Evolutionary conservation across 2,888 invertebrate genomes (phyloP).

Genomic region (Ormia ochracea): DNA sequence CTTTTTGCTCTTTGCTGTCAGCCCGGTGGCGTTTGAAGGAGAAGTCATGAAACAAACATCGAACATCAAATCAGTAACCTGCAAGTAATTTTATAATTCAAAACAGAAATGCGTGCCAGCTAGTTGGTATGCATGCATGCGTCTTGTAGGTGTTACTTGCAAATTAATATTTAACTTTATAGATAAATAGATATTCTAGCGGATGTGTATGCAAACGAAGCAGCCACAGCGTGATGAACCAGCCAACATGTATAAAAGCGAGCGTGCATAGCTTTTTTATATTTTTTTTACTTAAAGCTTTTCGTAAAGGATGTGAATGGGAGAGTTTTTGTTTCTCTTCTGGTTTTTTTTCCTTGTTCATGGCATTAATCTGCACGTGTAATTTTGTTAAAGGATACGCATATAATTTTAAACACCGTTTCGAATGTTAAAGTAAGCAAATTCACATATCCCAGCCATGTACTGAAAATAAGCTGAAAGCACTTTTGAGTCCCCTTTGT

Average conservation of each 20-base stretch:
- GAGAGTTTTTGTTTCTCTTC: not conserved
- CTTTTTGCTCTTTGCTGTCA: too few species aligned
- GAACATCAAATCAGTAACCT: not conserved
- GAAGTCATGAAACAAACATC: not conserved
- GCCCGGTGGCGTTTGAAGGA: too few species aligned
- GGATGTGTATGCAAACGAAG: slow-evolving; percentile 27
- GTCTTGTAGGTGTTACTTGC: slow-evolving; percentile 47
- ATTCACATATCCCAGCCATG: not conserved
- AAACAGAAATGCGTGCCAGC: not conserved
- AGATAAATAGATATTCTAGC: slow-evolving; percentile 15
- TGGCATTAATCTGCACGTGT: not conserved
- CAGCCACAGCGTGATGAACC: not conserved
- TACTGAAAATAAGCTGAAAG: not conserved
- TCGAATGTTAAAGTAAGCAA: not conserved
- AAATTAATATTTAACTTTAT: slow-evolving; percentile 54
- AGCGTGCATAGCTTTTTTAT: not conserved
- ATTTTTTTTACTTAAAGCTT: not conserved
- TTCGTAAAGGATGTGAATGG: not conserved
- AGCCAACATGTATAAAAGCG: not conserved
- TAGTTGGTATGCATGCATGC: slow-evolving; percentile 19
- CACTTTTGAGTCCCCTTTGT: not conserved
- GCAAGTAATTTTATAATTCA: not conserved
- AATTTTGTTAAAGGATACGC: slow-evolving; percentile 20
- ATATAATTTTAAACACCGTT: slow-evolving; percentile 1
- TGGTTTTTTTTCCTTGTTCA: too few species aligned